Conservation (phyloP, 2,797 vertebrate genomes). For the Vultur gryphus region DNA sequence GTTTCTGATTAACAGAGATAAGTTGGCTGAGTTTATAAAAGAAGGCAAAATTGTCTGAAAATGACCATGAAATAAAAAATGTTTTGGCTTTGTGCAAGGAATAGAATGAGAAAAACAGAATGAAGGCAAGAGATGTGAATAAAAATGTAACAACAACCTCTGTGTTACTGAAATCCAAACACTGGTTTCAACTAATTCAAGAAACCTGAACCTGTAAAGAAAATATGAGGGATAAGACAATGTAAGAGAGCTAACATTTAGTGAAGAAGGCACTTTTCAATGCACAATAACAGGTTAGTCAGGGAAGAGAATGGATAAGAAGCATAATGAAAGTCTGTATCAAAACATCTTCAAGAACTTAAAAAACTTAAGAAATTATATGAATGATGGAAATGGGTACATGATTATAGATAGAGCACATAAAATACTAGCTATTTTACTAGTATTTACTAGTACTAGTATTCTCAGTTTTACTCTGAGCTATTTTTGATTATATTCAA, state of each 20-base stretch:
- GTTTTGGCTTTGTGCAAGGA: background rate
- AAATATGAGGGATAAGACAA: background rate
- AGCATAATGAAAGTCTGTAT: background rate
- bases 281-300: background rate
- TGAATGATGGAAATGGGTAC: background rate
- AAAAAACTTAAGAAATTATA: background rate
- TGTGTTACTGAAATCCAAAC: background rate
- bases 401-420: background rate
- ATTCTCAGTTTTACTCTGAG: background rate
- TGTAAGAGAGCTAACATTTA: background rate
- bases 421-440: background rate
- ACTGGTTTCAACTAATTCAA: background rate
- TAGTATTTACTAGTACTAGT: background rate
- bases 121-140: background rate
- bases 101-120: background rate
- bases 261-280: background rate
- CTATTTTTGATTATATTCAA: background rate
- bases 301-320: background rate
- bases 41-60: background rate
- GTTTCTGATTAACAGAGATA: background rate
- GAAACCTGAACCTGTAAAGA: background rate
- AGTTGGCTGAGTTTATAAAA: background rate
- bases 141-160: background rate
- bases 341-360: background rate
- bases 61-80: background rate